These are phyloP conservation scores for Calliphora vicina DNA, from an alignment of 1,140 invertebrate genomes.

Conservation along the genomic window DNA sequence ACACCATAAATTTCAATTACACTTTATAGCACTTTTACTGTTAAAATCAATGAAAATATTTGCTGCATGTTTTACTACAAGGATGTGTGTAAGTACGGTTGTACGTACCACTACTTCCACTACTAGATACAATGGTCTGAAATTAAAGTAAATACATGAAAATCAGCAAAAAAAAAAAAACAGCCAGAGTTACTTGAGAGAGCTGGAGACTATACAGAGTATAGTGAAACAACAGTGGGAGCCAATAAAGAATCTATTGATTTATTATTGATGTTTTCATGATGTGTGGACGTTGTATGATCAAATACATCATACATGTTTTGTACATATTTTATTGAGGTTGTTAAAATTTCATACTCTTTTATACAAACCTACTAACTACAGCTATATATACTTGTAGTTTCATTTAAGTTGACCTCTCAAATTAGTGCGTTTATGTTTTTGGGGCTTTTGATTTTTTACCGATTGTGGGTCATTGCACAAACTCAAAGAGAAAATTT, in stretches of 20 bases:
- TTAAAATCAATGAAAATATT: constrained; percentile 19
- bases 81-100: no score
- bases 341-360: neutral
- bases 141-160: neutral
- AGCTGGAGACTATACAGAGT: no score
- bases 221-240: neutral
- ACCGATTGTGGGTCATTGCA: constrained; percentile 21
- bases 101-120: no score
- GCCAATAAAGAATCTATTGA: constrained; percentile 11
- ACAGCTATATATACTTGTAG: neutral
- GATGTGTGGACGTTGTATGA: neutral
- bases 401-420: constrained; percentile 22
- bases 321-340: constrained; percentile 18
- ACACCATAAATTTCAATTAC: constrained; percentile 30
- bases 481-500: neutral
- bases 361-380: neutral
- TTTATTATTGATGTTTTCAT: constrained; percentile 29
- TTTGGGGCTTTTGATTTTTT: neutral
- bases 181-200: no score
- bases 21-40: constrained; percentile 30
- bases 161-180: neutral
- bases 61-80: neutral
- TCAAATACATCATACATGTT: neutral
- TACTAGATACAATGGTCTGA: no score
- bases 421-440: constrained; percentile 33